Evolutionary conservation across 2,113 vertebrate genomes (phyloP).

Genomic region (Rhipidura dahli): DNA sequence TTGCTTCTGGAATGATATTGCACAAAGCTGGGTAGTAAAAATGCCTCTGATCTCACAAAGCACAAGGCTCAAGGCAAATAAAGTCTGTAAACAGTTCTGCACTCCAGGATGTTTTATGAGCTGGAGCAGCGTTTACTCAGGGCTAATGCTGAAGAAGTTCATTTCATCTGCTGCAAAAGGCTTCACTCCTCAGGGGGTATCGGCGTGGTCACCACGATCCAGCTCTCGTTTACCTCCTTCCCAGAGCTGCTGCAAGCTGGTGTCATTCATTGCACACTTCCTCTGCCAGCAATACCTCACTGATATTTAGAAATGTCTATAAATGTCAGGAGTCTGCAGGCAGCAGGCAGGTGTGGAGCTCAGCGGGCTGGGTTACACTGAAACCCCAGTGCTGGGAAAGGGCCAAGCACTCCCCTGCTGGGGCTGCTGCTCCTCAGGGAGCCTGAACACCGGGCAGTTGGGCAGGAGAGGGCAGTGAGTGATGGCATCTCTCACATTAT

Average conservation of each 20-base stretch:
- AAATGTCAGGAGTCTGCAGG: conserved; percentile 28
- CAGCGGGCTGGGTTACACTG: accelerated
- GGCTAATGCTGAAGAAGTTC: conserved; percentile 41
- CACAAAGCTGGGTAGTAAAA: conserved; percentile 52
- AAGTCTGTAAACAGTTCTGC: conserved; percentile 64
- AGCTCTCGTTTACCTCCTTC: not conserved
- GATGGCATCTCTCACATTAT: accelerated
- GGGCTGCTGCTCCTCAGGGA: not conserved
- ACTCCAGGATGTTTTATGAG: conserved; percentile 40
- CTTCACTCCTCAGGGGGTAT: not conserved
- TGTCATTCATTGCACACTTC: not conserved
- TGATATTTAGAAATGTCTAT: conserved; percentile 13
- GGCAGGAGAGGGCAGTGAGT: not conserved
- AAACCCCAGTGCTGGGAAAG: not conserved
- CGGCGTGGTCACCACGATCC: not conserved
- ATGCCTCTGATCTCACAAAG: conserved; percentile 37
- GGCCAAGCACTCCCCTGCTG: not conserved
- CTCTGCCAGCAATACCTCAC: not conserved
- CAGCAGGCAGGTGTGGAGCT: not conserved
- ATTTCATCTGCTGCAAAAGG: conserved; percentile 42
- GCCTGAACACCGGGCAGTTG: accelerated
- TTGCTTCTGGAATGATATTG: conserved; percentile 8
- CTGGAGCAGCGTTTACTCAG: conserved; percentile 46
- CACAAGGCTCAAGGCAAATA: conserved; percentile 53
- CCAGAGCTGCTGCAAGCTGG: not conserved